Evolutionary conservation across 1,140 invertebrate genomes (phyloP), one percentile per base, ranked within the genome.

Genomic region (Atta colombica): DNA sequence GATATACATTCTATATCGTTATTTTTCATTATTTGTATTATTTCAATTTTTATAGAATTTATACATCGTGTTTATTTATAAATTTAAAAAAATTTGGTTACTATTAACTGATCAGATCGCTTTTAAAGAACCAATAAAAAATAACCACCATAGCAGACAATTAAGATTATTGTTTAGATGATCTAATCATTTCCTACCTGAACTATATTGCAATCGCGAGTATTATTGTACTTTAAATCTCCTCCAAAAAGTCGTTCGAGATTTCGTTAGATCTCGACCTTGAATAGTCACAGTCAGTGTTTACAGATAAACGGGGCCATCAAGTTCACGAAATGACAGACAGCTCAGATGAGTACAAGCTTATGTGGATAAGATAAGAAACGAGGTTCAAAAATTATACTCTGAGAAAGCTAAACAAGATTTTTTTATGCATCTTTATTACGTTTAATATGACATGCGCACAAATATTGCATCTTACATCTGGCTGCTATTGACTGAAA

Each of bases 291-390:
- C 16, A 25, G 25, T 25, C 25, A 25, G 14, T 18, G 31, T 53
- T 55, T 39, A 21, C n/a, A 39, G 77, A 80, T 80, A 69, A 69
- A 80, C 3, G n/a, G 8, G 77, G 49, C 45, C 63, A 69, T 69
- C 63, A 65, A 25, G 63, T 80, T 80, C 31, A 69, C 16, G 49
- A 80, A 69, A 28, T 53, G 77, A 80, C 77, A 69, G 63, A 69
- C 77, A 80, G 65, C 49, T 39, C 1, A 35, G 63, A 55, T 49
- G 2, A 18, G 63, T 12, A 28, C n/a, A 7, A 61, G 16, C 55
- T 18, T 21, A 35, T 61, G 16, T 8, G 18, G 75, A 66, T 65
- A 49, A 55, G 77, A 80, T 68, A 68, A 53, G 25, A 66, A 51
- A 28, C 28, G 61, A n/a, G 16, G 49, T 45, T 16, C 0, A 21